A percentile compares a stretch with the other conserved stretches of the same genome.
phyloP scores from a whole-genome alignment of 2,888 invertebrate species.

The Mantis religiosa region DNA sequence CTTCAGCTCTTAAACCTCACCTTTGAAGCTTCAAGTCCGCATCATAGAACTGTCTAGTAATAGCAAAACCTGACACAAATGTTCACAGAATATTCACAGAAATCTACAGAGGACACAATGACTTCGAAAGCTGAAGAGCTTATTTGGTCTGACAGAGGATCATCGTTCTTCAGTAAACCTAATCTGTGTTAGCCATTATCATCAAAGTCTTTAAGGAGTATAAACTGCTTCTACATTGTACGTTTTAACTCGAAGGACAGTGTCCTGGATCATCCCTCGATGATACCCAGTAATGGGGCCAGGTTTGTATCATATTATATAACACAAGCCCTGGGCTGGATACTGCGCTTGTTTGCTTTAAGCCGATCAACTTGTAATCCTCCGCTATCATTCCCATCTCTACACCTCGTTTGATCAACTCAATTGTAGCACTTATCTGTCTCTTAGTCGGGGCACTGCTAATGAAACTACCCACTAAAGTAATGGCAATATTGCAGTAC shows the following conservation, averaged over 20 bases:
- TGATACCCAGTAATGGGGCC: conserved; percentile 44
- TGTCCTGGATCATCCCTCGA: neutral
- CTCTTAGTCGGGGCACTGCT: conserved; percentile 43
- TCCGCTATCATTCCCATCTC: conserved; percentile 43
- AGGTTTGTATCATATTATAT: conserved; percentile 47
- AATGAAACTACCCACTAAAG: conserved; percentile 50
- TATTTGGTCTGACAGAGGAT: no score
- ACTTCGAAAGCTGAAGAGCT: no score
- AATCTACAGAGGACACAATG: no score
- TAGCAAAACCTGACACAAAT: no score
- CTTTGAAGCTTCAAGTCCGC: no score
- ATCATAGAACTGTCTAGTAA: no score
- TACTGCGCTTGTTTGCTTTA: conserved; percentile 48
- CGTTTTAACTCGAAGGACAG: neutral
- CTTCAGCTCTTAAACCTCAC: no score
- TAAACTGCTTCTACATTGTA: no score
- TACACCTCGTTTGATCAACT: conserved; percentile 46
- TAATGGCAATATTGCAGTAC: conserved; percentile 42
- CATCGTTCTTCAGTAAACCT: no score
- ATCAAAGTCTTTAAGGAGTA: no score
- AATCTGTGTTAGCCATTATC: no score
- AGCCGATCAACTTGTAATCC: conserved; percentile 50
- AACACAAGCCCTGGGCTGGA: conserved; percentile 51
- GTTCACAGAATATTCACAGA: no score
- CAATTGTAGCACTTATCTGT: conserved; percentile 47